Percentiles rank a stretch among this genome's conserved stretches.
These are phyloP conservation scores for Lasius fuliginosus DNA, from an alignment of 2,888 invertebrate species.

Conservation along the genomic window DNA sequence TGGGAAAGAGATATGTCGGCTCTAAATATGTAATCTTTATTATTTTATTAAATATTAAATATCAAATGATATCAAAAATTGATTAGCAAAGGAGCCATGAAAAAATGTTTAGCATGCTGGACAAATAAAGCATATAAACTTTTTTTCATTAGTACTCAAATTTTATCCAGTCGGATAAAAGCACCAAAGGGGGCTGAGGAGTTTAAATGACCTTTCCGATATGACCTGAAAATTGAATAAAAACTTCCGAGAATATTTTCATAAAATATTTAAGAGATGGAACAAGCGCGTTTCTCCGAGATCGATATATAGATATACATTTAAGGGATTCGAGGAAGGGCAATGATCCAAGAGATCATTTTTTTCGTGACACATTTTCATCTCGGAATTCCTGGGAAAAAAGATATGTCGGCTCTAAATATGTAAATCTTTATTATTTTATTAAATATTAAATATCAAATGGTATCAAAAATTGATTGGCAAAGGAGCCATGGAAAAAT, in stretches of 20 bases:
- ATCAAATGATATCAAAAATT: not conserved
- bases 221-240: slow-evolving; percentile 17
- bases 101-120: not conserved
- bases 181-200: not conserved
- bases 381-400: slow-evolving; percentile 5
- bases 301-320: not conserved
- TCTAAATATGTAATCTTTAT: not conserved
- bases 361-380: slow-evolving; percentile 26
- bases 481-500: no score
- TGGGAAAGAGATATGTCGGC: not conserved
- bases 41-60: slow-evolving; percentile 1
- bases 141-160: not conserved
- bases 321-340: slow-evolving; percentile 11
- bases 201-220: not conserved
- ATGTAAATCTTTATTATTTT: no score
- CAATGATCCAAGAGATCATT: slow-evolving; percentile 4
- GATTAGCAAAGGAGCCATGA: not conserved
- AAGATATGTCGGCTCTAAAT: no score
- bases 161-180: not conserved
- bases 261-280: slow-evolving; percentile 1
- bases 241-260: slow-evolving; percentile 10
- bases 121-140: not conserved
- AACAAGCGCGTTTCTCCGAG: not conserved
- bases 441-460: no score
- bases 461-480: no score